Evolutionary conservation across 2,888 invertebrate species (phyloP), one percentile per base, ranked within the genome.

Genomic region (Emmelina monodactyla): DNA sequence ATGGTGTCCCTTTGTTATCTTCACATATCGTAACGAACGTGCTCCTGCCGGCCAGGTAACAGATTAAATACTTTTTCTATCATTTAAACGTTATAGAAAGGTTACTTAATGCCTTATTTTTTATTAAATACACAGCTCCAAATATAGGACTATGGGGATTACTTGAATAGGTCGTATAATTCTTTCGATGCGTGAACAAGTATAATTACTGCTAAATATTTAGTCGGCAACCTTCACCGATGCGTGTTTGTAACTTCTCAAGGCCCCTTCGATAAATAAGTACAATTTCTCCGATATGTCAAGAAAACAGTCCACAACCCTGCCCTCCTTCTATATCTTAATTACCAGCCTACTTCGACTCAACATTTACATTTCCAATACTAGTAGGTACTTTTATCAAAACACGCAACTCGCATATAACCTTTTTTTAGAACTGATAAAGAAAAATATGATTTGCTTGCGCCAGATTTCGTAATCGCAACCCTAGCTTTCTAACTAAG

Each of bases 1-100:
- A 70, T 68, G 67, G 68, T 61, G 73, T 71, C 72, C 57, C 60
- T 55, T 51, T 58, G 25, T 25, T 19, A 9, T 9, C n/a, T n/a
- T n/a, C n/a, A n/a, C n/a, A n/a, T n/a, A n/a, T n/a, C 9, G 25
- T 3, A 3, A 25, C 6, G 6, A 25, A 7, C 25, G 4, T 25
- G 25, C 25, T 25, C 3, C n/a, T 11, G 11, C 4, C n/a, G n/a
- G n/a, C 51, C 75, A 73, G 75, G 73, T 75, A 75, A 60, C 4
- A 10, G 25, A 25, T 25, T 25, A 25, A 25, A 6, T 19, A 6
- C 19, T 19, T 19, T 19, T 9, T 19, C n/a, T n/a, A n/a, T n/a
- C n/a, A n/a, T n/a, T n/a, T n/a, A n/a, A n/a, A n/a, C n/a, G n/a
- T n/a, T n/a, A n/a, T 53, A 55, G 64, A 67, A 65, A 70, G 63